Evolutionary conservation across 2,888 invertebrate species (phyloP), one percentile per base, ranked within the genome.

Genomic region (Eupithecia pulchellata): DNA sequence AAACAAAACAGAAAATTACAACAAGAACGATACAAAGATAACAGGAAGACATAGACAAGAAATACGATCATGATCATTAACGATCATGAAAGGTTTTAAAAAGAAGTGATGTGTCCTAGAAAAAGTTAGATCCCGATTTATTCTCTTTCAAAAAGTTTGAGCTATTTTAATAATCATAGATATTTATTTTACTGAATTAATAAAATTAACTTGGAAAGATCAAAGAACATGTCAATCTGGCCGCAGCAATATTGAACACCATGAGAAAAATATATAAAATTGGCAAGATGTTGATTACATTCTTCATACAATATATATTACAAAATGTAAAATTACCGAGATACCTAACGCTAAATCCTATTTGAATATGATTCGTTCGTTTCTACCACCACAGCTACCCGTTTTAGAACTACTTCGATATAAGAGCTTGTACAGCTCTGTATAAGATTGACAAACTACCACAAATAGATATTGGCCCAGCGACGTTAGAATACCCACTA

Each of bases 331-430:
- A 29, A 57, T 57, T 58, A 57, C 62, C 62, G 61, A 55, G 6
- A 62, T 68, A 25, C 55, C 57, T 65, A 47, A 64, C 42, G 34
- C 71, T 74, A 69, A 66, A 69, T 58, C 64, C 73, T 73, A 75
- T 47, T 71, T 75, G 77, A 77, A 77, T 75, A 76, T 71, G 36
- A 77, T 77, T 77, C 75, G 75, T 75, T 76, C 71, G 72, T 73
- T 63, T 60, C 75, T 73, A 75, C 74, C 74, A 71, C 72, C 71
- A 71, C 69, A 75, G 70, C 77, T 77, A 77, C 77, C 76, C 77
- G 77, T 77, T 75, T 76, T 58, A 73, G 64, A 77, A 76, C 74
- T 75, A 75, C 66, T 20, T 72, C 68, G 62, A 64, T 62, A 62
- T 64, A 63, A 69, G 62, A 74, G 70, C 62, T 11, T 13, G 30